Percentiles rank a stretch among this genome's conserved stretches.
phyloP scores from a whole-genome alignment of 2,888 invertebrate species.

The Cephonodes hylas region DNA sequence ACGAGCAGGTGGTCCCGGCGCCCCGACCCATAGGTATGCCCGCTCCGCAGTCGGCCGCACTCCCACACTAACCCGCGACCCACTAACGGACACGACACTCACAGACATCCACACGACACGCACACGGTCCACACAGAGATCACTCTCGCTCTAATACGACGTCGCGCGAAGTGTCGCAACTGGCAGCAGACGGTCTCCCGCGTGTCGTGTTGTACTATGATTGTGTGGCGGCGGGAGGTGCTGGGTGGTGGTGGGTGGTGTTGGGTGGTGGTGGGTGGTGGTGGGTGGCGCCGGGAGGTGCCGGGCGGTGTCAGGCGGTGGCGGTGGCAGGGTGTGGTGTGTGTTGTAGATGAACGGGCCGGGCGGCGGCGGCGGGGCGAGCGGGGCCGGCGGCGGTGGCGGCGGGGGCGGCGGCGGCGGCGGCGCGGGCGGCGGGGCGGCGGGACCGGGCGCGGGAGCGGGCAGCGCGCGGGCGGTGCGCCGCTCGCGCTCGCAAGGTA shows the following conservation, averaged over 20 bases:
- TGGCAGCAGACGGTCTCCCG: conserved; percentile 14
- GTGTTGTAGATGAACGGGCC: conserved; percentile 59
- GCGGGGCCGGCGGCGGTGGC: conserved; percentile 71
- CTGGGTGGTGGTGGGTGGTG: conserved; percentile 19
- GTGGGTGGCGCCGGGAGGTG: conserved; percentile 20
- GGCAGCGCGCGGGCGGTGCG: conserved; percentile 77
- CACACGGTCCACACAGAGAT: conserved; percentile 31
- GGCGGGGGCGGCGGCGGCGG: conserved; percentile 78
- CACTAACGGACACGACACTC: conserved; percentile 1
- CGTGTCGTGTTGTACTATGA: not conserved
- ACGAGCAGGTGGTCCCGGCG: conserved; percentile 19
- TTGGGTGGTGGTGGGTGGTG: conserved; percentile 6
- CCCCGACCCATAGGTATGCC: conserved; percentile 42
- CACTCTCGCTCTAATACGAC: conserved; percentile 23
- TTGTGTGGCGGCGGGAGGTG: conserved; percentile 13
- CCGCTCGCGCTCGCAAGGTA: conserved; percentile 97
- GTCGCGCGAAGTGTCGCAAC: conserved; percentile 15
- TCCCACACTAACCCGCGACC: conserved; percentile 29
- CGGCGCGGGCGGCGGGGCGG: conserved; percentile 44
- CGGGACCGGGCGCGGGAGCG: conserved; percentile 73
- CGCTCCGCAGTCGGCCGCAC: conserved; percentile 21
- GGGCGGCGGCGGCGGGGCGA: conserved; percentile 42
- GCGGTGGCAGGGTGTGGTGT: conserved; percentile 20
- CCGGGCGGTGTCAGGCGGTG: conserved; percentile 41
- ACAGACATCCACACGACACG: not conserved